Evolutionary conservation across 1,140 invertebrate species (phyloP).

Genomic region (Anastrepha ludens): DNA sequence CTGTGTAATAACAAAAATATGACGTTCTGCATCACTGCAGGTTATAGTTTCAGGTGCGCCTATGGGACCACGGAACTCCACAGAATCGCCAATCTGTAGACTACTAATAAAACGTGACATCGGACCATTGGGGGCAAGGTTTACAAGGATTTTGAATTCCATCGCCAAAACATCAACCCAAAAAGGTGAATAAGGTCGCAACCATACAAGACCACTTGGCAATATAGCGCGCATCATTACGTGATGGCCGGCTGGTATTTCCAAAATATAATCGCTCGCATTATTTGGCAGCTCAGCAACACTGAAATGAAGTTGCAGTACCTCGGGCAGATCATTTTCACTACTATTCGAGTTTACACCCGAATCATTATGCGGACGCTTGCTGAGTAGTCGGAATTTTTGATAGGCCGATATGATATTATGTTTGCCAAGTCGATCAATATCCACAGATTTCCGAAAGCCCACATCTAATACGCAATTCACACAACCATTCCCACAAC

Average conservation of each 20-base stretch:
- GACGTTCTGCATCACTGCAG: conserved; percentile 52
- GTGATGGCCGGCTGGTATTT: conserved; percentile 69
- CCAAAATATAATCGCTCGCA: conserved; percentile 60
- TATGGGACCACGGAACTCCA: conserved; percentile 69
- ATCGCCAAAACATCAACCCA: conserved; percentile 63
- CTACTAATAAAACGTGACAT: conserved; percentile 64
- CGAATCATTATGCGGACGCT: conserved; percentile 54
- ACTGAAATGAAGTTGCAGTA: conserved; percentile 64
- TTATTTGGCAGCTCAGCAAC: neutral
- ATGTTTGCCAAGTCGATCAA: conserved; percentile 58
- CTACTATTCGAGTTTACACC: neutral
- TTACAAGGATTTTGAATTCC: conserved; percentile 70
- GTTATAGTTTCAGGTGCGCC: conserved; percentile 62
- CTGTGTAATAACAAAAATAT: conserved; percentile 64
- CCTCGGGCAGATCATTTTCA: neutral
- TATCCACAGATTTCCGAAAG: neutral
- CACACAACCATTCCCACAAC: conserved; percentile 71
- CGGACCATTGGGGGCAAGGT: conserved; percentile 62
- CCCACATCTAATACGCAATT: conserved; percentile 70
- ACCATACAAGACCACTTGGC: neutral
- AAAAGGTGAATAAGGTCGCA: conserved; percentile 70
- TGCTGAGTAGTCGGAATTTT: conserved; percentile 61
- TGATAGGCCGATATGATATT: conserved; percentile 64
- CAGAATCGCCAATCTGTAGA: conserved; percentile 58
- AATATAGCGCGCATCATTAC: conserved; percentile 64